Evolutionary conservation across 2,113 vertebrate species (phyloP).

Genomic region (Cynocephalus volans): DNA sequence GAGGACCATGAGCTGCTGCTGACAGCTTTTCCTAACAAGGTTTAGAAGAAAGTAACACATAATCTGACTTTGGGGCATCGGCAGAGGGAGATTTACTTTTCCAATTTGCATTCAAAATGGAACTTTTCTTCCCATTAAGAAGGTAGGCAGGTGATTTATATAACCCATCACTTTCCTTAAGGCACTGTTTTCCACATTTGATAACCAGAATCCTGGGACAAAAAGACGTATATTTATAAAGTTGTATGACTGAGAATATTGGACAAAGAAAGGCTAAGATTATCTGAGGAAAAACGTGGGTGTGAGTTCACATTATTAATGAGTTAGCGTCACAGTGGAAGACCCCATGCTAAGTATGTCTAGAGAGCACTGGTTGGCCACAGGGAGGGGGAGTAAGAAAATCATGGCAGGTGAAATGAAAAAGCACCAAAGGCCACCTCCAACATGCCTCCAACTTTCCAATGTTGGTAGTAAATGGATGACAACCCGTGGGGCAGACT

Average conservation of each 20-base stretch:
- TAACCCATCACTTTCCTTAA: background rate
- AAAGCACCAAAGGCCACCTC: background rate
- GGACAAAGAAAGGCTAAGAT: background rate
- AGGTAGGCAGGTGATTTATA: background rate
- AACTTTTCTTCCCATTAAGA: background rate
- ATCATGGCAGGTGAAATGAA: too few relatives aligned
- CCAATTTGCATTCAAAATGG: background rate
- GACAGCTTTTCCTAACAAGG: background rate
- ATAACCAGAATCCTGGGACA: background rate
- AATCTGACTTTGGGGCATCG: background rate
- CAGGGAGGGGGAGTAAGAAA: background rate
- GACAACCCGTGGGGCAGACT: too few relatives aligned
- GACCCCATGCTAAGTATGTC: background rate
- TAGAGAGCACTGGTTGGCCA: background rate
- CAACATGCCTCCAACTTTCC: rapidly evolving
- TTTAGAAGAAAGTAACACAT: background rate
- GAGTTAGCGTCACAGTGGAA: background rate
- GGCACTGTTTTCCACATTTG: background rate
- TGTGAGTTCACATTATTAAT: background rate
- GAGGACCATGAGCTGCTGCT: background rate
- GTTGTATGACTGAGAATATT: background rate
- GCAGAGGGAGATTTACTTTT: background rate
- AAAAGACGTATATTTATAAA: too few relatives aligned
- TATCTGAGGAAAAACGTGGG: background rate
- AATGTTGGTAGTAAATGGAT: rapidly evolving